These are phyloP conservation scores for Drosophila dives DNA, from an alignment of 2,888 invertebrate species.

Conservation along the genomic window DNA sequence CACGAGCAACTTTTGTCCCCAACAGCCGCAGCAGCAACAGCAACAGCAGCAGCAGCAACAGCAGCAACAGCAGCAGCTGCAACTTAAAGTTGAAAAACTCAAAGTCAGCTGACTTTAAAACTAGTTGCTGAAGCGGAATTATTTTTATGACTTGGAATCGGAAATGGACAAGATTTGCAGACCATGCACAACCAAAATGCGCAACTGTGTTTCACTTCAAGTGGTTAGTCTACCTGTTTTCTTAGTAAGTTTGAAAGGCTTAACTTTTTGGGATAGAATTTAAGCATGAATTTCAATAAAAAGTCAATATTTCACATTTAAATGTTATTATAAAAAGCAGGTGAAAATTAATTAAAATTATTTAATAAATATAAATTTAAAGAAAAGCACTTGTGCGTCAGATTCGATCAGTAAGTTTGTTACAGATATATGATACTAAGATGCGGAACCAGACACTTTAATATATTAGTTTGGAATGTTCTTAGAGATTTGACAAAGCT, in stretches of 20 bases:
- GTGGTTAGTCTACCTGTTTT: neutral
- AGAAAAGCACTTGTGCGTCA: neutral
- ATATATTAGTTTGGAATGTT: too few species aligned
- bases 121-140: conserved; percentile 30
- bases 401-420: neutral
- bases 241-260: neutral
- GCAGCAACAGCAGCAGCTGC: neutral
- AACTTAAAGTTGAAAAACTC: conserved; percentile 9
- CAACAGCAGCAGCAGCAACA: neutral
- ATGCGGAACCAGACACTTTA: too few species aligned
- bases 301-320: neutral
- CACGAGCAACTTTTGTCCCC: conserved; percentile 36
- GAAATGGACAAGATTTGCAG: neutral
- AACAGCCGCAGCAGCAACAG: conserved; percentile 12
- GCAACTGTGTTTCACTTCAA: neutral
- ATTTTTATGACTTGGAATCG: conserved; percentile 12
- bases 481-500: too few species aligned
- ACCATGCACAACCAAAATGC: neutral
- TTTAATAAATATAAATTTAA: neutral
- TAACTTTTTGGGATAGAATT: neutral
- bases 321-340: neutral
- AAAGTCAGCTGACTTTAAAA: conserved; percentile 16
- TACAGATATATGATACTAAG: too few species aligned
- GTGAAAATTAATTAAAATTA: too few species aligned
- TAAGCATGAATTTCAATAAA: neutral